phyloP scores from a whole-genome alignment of 2,113 vertebrate genomes.

The Egretta garzetta region DNA sequence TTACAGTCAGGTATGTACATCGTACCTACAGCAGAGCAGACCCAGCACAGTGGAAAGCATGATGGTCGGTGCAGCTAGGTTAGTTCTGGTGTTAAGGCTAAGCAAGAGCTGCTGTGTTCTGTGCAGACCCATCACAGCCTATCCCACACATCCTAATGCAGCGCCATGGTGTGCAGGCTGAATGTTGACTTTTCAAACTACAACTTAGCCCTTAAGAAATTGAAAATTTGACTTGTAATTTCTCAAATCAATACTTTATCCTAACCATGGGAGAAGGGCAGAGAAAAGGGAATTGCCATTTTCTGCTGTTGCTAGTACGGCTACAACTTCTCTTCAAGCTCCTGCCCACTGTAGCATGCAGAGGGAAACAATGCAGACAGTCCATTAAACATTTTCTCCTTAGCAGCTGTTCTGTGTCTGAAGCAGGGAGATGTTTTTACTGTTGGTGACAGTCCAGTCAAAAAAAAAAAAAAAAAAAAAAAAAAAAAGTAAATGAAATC shows the following conservation, averaged over 20 bases:
- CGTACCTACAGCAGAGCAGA: fast-evolving
- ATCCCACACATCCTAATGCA: fast-evolving
- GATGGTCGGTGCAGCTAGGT: fast-evolving
- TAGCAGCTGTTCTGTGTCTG: not conserved
- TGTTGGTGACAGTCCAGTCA: not conserved
- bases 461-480: not conserved
- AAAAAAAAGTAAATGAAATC: not conserved
- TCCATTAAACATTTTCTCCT: not conserved
- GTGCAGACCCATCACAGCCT: not conserved
- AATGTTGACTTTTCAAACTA: not conserved
- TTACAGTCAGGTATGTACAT: not conserved
- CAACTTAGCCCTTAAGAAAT: not conserved
- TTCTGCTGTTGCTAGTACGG: not conserved
- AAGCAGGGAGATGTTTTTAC: not conserved
- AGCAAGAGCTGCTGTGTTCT: not conserved
- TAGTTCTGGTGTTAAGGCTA: not conserved
- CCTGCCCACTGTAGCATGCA: not conserved
- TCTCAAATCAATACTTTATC: not conserved
- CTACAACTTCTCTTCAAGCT: not conserved
- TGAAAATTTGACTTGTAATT: not conserved
- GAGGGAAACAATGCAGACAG: not conserved
- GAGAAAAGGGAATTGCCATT: not conserved
- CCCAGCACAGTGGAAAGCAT: fast-evolving
- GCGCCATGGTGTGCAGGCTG: fast-evolving
- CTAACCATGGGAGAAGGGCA: not conserved